Base-by-base conservation (phyloP, 2,113 vertebrate species). In the Leiothrix lutea region DNA sequence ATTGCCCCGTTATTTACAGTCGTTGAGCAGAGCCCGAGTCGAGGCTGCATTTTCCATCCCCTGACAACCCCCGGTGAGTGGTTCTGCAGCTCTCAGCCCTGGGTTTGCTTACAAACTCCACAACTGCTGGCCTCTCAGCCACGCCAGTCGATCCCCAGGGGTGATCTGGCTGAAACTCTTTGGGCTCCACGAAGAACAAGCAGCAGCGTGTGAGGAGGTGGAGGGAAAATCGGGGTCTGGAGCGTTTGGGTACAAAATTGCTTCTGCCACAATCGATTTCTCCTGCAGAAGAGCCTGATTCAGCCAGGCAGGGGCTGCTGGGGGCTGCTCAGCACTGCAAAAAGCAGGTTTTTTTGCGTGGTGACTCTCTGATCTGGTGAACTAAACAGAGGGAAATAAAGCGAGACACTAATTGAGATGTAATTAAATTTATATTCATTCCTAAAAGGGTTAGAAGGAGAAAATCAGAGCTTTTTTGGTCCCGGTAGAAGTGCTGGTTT, bases 171-270 rank as follows among this genome's bases (percentile, higher is more conserved):
- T 80, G 74, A 65, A 86, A 33, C 36, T 65, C 90, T 31, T 72
- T 0, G 4, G 36, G 10, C 50, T 86, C 14, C 18, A 7, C 3
- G 19, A 58, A 77, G 74, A 80, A 61, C 18, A 77, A 64, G 33
- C 53, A 73, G 54, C 3, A 47, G 14, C 5, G 3, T 57, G 51
- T 6, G 56, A 54, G 71, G 47, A 57, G 19, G 6, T 61, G 31
- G 7, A 19, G 45, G 61, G 70, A 35, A 87, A 81, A 91, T 45
- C 48, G 60, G 36, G 19, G 25, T 21, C 57, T 48, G 73, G 35
- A 72, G n/a, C 50, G 73, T 88, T 90, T 86, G 74, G 85, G 74
- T 56, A 65, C 38, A 17, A 86, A 94, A 93, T 90, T 57, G n/a
- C 61, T 80, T 80, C 90, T 91, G 84, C 56, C 93, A 73, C 80